Evolutionary conservation across 1,140 invertebrate genomes (phyloP).

Genomic region (Drosophila kanapiae): DNA sequence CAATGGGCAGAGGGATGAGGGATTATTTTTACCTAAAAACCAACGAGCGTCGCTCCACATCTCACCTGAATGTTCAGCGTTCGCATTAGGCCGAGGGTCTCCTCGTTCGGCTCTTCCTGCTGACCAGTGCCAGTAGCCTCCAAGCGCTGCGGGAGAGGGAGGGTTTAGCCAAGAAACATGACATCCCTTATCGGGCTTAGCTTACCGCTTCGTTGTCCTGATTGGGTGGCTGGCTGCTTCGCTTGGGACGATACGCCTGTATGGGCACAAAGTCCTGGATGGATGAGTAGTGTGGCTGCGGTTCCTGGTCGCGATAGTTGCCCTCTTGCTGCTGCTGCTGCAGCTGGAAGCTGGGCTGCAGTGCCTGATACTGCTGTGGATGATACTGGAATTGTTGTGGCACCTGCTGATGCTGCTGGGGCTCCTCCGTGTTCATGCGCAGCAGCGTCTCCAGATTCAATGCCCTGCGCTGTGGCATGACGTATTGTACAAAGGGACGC

Average conservation of each 20-base stretch:
- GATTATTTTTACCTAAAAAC: too few relatives aligned
- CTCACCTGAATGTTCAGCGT: conserved; percentile 29
- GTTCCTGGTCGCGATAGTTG: background rate
- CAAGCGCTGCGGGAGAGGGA: background rate
- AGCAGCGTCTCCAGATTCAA: background rate
- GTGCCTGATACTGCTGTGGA: conserved; percentile 8
- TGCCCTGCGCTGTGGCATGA: background rate
- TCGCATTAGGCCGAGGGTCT: conserved; percentile 1
- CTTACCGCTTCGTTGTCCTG: conserved; percentile 1
- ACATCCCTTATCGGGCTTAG: background rate
- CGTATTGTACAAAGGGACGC: background rate
- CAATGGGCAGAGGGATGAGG: background rate
- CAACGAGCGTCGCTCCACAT: too few relatives aligned
- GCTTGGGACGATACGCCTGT: conserved; percentile 65
- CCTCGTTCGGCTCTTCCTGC: background rate
- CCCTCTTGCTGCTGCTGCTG: conserved; percentile 1
- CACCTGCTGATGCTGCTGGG: background rate
- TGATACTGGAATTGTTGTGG: background rate
- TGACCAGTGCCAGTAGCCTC: background rate
- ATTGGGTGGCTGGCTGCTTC: background rate
- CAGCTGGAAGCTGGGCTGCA: conserved; percentile 2
- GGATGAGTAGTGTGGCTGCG: conserved; percentile 28
- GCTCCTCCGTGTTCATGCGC: background rate
- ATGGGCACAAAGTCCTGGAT: conserved; percentile 71
- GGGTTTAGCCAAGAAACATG: too few relatives aligned